Percentiles rank a stretch among this genome's conserved stretches.
These are phyloP conservation scores for Aromia moschata DNA, from an alignment of 2,888 invertebrate species.

Conservation along the genomic window DNA sequence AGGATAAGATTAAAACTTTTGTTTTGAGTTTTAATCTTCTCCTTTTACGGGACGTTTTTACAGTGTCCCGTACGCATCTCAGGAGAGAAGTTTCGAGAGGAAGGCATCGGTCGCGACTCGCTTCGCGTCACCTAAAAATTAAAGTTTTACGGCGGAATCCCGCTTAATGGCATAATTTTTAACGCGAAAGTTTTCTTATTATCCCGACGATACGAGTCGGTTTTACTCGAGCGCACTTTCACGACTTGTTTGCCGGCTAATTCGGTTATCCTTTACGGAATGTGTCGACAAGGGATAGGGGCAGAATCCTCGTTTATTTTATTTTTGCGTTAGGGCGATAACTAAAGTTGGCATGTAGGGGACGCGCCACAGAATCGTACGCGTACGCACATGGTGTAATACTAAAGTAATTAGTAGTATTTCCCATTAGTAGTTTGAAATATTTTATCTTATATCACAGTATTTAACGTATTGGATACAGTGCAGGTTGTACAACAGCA, in stretches of 20 bases:
- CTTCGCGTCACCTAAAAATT: conserved; percentile 20
- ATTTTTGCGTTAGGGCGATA: too few relatives aligned
- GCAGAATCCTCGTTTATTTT: too few relatives aligned
- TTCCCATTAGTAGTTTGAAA: too few relatives aligned
- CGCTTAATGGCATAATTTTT: conserved; percentile 18
- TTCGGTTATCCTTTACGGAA: conserved; percentile 2
- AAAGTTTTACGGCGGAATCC: conserved; percentile 16
- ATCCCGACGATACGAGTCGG: not conserved
- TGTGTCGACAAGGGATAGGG: not conserved
- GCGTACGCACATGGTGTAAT: too few relatives aligned
- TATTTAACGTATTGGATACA: too few relatives aligned
- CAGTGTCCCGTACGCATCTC: conserved; percentile 29
- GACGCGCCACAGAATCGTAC: too few relatives aligned
- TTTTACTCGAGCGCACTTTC: not conserved
- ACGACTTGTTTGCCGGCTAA: not conserved
- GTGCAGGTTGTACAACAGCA: too few relatives aligned
- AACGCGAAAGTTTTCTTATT: conserved; percentile 14
- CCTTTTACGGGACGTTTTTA: conserved; percentile 29
- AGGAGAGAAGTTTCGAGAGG: conserved; percentile 26
- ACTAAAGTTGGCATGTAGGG: too few relatives aligned
- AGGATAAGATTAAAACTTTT: too few relatives aligned
- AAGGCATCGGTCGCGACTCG: conserved; percentile 22
- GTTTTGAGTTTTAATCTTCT: too few relatives aligned
- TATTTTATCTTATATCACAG: too few relatives aligned
- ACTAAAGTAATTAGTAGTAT: too few relatives aligned